phyloP scores from a whole-genome alignment of 2,797 vertebrate species.

The Botia almorhae region DNA sequence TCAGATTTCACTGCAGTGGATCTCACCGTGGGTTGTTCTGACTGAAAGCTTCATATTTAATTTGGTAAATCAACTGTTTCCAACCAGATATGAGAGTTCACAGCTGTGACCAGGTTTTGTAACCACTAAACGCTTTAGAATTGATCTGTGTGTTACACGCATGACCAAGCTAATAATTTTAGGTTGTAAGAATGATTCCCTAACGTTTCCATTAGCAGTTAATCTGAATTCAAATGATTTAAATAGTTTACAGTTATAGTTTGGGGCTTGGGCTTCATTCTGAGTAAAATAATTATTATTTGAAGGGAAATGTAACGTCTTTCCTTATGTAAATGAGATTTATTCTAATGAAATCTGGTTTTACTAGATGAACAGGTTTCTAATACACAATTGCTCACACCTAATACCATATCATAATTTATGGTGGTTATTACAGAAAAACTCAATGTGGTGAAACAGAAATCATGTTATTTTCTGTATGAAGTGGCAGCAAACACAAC shows the following conservation, averaged over 20 bases:
- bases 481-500: too few relatives aligned
- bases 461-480: too few relatives aligned
- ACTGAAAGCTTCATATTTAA: neutral
- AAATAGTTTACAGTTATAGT: neutral
- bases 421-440: neutral
- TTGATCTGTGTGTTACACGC: neutral
- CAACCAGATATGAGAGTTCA: conserved; percentile 17
- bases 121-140: neutral
- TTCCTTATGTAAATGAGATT: too few relatives aligned
- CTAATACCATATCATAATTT: neutral
- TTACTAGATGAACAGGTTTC: too few relatives aligned
- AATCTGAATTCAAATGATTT: neutral
- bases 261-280: neutral
- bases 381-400: neutral
- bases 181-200: too few relatives aligned
- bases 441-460: neutral
- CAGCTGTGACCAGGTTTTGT: conserved; percentile 23
- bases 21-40: neutral
- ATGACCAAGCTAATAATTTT: too few relatives aligned
- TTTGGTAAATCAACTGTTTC: neutral
- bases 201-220: too few relatives aligned
- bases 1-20: neutral
- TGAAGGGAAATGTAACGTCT: too few relatives aligned
- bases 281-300: neutral
- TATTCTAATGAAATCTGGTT: too few relatives aligned